Conservation (phyloP, 2,888 invertebrate species). For the Folsomia manolachei region DNA sequence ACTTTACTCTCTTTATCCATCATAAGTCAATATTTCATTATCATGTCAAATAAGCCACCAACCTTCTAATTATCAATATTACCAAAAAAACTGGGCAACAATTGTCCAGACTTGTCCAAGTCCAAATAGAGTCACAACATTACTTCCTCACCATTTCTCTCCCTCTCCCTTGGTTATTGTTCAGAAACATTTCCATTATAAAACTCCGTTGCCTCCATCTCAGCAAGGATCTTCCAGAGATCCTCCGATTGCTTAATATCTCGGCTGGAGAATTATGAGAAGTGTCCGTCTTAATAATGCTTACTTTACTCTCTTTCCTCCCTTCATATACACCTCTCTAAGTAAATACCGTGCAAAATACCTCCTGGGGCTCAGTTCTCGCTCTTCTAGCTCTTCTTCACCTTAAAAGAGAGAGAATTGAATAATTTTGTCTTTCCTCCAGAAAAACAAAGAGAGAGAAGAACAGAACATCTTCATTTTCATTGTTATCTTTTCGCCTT, state of each 20-base stretch:
- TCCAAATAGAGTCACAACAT: no score
- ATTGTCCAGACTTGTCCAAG: no score
- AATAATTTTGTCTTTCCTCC: not conserved
- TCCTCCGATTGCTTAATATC: not conserved
- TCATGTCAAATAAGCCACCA: no score
- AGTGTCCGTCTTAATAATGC: constrained; percentile 18
- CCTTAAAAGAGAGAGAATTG: not conserved
- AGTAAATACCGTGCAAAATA: constrained; percentile 11
- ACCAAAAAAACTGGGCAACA: no score
- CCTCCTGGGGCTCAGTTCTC: constrained; percentile 10
- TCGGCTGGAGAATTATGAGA: constrained; percentile 11
- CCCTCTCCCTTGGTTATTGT: no score
- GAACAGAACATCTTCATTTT: not conserved
- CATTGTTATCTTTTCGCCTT: constrained; percentile 1
- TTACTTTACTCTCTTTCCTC: not conserved
- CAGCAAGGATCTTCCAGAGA: not conserved
- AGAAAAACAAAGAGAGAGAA: not conserved
- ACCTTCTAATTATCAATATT: no score
- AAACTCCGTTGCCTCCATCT: not conserved
- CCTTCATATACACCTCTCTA: constrained; percentile 9
- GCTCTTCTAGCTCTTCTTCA: not conserved
- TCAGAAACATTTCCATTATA: no score
- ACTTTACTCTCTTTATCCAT: no score
- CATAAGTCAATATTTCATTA: no score
- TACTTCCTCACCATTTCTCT: no score